phyloP scores from a whole-genome alignment of 2,113 vertebrate species.

The Pachyramphus minor region DNA sequence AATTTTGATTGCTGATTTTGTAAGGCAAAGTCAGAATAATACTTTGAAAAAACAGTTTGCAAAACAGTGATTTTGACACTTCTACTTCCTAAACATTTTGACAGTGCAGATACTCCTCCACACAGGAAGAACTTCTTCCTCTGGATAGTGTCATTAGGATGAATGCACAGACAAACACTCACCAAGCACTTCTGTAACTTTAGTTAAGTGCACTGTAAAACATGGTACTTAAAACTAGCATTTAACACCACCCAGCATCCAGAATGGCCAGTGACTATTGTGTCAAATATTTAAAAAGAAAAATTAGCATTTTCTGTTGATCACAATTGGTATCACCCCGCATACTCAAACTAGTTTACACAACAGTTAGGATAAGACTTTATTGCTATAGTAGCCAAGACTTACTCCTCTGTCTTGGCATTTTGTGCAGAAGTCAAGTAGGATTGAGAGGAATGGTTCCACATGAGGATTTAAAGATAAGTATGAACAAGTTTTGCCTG shows the following conservation, averaged over 20 bases:
- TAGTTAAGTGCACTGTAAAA: not conserved
- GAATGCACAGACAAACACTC: not conserved
- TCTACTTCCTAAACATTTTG: not conserved
- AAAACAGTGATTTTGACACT: not conserved
- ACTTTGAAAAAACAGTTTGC: not conserved
- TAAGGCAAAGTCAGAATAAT: not conserved
- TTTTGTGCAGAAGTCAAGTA: not conserved
- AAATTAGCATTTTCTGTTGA: not conserved
- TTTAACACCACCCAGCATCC: not conserved
- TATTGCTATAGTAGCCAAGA: not conserved
- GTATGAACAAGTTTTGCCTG: not conserved
- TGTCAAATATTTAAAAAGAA: not conserved
- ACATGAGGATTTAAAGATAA: not conserved
- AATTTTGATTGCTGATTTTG: not conserved
- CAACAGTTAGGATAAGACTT: not conserved
- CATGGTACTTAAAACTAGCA: not conserved
- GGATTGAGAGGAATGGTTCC: not conserved
- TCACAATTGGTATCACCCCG: rapidly evolving
- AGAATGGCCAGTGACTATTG: not conserved
- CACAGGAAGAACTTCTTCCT: not conserved
- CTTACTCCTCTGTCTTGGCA: not conserved
- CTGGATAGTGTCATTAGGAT: not conserved
- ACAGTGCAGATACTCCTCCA: not conserved
- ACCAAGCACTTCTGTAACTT: not conserved
- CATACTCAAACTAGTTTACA: not conserved